Percentiles rank a stretch among this genome's conserved stretches.
Evolutionary conservation across 2,113 vertebrate species (phyloP).

Genomic region (Zapornia atra): DNA sequence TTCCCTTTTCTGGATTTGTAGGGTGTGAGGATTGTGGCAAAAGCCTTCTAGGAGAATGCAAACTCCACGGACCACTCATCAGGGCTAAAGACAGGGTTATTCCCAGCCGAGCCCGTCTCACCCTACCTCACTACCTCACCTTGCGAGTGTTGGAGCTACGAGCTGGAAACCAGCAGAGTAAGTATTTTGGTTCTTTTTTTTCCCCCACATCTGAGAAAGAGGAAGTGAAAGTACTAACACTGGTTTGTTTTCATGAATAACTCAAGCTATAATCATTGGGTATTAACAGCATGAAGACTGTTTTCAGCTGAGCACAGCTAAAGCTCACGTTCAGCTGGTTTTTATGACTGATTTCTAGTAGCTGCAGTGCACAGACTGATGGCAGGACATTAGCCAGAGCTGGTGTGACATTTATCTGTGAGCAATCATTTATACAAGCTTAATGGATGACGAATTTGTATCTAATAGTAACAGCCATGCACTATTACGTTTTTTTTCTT

Average conservation of each 20-base stretch:
- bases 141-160: slow-evolving; percentile 66
- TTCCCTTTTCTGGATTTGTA: slow-evolving; percentile 58
- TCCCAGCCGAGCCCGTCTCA: slow-evolving; percentile 68
- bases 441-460: slow-evolving; percentile 3
- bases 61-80: slow-evolving; percentile 64
- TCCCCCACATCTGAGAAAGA: neutral
- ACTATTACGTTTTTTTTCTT: neutral
- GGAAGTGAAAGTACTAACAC: neutral
- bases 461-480: neutral
- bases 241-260: neutral
- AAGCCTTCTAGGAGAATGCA: slow-evolving; percentile 68
- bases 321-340: neutral
- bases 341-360: neutral
- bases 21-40: slow-evolving; percentile 70
- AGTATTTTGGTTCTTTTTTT: slow-evolving; percentile 35
- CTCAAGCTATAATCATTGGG: neutral
- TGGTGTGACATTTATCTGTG: neutral
- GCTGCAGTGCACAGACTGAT: neutral
- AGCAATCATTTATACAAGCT: neutral
- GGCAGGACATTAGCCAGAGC: neutral
- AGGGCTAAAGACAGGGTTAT: slow-evolving; percentile 66
- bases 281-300: neutral
- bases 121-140: slow-evolving; percentile 67
- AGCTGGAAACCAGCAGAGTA: slow-evolving; percentile 68
- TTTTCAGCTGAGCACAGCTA: neutral